Conservation (phyloP, 2,113 vertebrate species). For the Semicossyphus pulcher region DNA sequence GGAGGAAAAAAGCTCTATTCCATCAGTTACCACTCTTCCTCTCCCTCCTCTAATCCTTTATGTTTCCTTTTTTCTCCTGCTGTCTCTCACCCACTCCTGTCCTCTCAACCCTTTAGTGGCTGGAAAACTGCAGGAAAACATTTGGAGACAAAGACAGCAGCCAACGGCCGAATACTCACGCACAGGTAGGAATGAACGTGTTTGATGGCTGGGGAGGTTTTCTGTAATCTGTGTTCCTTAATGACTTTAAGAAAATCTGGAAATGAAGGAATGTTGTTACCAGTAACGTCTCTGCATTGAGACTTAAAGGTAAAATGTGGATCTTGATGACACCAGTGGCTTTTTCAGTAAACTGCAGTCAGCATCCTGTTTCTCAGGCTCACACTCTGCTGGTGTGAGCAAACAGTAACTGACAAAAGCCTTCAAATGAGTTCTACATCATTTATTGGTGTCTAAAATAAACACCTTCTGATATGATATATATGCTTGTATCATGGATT, state of each 20-base stretch:
- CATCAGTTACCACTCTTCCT: not conserved
- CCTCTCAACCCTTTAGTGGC: slow-evolving; percentile 85
- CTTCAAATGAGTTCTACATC: no score
- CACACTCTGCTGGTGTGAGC: no score
- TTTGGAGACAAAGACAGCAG: slow-evolving; percentile 90
- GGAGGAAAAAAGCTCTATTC: not conserved
- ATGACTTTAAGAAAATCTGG: not conserved
- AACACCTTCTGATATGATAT: no score
- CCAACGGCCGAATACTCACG: slow-evolving; percentile 86
- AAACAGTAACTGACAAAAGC: no score
- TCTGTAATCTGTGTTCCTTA: not conserved
- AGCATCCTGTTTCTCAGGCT: no score
- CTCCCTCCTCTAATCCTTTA: not conserved
- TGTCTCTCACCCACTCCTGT: slow-evolving; percentile 17
- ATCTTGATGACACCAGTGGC: not conserved
- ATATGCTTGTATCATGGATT: no score
- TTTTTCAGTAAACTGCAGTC: not conserved
- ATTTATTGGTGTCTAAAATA: no score
- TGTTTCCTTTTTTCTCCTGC: not conserved
- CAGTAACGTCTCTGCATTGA: not conserved
- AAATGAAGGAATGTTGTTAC: not conserved
- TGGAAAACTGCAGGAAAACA: slow-evolving; percentile 96
- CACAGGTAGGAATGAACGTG: slow-evolving; percentile 85
- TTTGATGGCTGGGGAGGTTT: no score
- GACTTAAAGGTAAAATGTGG: no score